phyloP scores from a whole-genome alignment of 1,140 invertebrate species.

The Phymorhynchus buccinoides region DNA sequence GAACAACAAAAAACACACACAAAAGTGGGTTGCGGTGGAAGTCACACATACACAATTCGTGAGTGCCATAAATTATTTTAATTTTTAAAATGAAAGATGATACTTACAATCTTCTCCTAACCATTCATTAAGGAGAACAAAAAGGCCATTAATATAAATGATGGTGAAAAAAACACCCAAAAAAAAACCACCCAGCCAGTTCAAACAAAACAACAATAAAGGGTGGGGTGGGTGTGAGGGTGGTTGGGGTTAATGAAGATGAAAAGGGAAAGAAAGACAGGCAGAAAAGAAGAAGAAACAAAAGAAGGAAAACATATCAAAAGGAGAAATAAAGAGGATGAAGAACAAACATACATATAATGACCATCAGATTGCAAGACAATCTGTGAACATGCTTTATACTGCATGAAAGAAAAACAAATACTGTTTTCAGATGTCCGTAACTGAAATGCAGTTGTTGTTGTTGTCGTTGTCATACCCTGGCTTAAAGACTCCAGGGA shows the following conservation, averaged over 20 bases:
- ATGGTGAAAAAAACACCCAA: background rate
- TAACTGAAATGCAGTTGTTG: too few species aligned
- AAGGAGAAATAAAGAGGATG: background rate
- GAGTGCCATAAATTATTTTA: background rate
- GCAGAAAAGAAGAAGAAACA: background rate
- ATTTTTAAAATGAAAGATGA: background rate
- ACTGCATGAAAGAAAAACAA: too few species aligned
- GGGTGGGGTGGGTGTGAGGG: background rate
- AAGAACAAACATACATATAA: background rate
- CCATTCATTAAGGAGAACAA: too few species aligned
- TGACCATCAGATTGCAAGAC: too few species aligned
- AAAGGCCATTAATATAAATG: background rate
- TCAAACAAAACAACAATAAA: background rate
- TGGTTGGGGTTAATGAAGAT: background rate
- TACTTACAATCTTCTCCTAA: conserved; percentile 21
- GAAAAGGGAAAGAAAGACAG: background rate
- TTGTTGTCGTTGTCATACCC: too few species aligned
- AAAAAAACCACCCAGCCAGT: background rate
- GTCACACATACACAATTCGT: background rate
- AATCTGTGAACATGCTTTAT: too few species aligned
- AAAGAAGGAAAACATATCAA: background rate
- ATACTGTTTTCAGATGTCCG: too few species aligned
- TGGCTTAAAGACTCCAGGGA: too few species aligned
- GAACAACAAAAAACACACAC: too few species aligned
- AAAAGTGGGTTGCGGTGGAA: background rate